These are phyloP conservation scores for Bucorvus abyssinicus DNA, from an alignment of 2,797 vertebrate species.

Conservation along the genomic window DNA sequence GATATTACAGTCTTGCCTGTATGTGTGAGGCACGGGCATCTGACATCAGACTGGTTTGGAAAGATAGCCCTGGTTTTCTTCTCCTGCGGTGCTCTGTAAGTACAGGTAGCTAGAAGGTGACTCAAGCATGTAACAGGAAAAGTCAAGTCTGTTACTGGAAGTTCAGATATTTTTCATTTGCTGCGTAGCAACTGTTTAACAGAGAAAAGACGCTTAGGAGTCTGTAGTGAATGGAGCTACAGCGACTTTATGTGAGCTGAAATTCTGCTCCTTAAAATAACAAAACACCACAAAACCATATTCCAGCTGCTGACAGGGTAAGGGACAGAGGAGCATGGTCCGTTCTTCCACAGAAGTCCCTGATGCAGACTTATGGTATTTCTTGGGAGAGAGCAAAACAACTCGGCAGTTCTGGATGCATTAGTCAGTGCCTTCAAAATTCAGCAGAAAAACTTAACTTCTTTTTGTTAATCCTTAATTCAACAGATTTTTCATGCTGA, in stretches of 20 bases:
- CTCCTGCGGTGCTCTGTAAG: neutral
- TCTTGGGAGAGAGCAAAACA: neutral
- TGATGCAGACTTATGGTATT: neutral
- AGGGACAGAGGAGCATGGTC: neutral
- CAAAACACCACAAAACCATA: neutral
- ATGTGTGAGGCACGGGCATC: neutral
- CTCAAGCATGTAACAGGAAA: neutral
- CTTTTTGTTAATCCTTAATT: conserved; percentile 16
- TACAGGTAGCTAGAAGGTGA: neutral
- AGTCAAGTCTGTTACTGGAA: neutral
- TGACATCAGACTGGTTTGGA: neutral
- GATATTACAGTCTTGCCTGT: neutral
- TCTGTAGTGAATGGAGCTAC: neutral
- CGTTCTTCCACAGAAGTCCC: neutral
- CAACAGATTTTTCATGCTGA: neutral
- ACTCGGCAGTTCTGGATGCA: neutral
- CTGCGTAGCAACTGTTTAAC: neutral
- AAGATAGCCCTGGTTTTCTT: neutral
- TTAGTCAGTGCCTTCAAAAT: conserved; percentile 38
- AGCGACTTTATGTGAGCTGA: neutral
- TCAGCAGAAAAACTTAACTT: neutral
- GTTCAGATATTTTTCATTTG: neutral
- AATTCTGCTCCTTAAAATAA: neutral
- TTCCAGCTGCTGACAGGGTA: neutral
- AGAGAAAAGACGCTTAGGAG: neutral